Base-by-base conservation (phyloP, 2,888 invertebrate genomes). In the Cheilosia vernalis region DNA sequence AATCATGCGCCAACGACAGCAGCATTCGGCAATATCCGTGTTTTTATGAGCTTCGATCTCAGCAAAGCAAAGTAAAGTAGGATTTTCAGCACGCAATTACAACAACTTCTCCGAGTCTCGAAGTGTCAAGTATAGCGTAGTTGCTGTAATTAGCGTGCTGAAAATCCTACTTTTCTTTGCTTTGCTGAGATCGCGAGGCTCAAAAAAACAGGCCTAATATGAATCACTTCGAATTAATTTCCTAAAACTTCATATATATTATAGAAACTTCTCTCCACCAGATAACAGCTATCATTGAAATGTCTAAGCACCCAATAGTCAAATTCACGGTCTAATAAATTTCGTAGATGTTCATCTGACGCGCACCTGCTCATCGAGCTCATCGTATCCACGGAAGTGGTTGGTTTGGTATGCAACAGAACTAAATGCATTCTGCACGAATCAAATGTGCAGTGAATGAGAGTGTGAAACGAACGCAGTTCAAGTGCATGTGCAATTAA, bases 381-480 rank as follows among this genome's bases (percentile, higher is more conserved):
- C 78, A 83, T 60, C 69, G 51, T 49, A 69, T 60, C 77, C 76
- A 70, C 78, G 82, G 82, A 67, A 83, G 72, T 73, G 56, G 56
- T n/a, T 70, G 47, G 10, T 37, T 37, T 37, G 10, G 37, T 37
- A 30, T 60, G 44, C 51, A 70, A 40, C 24, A 40, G 64, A 17
- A 40, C 37, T 73, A 73, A 78, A 82, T 63, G 61, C 79, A 83
- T 63, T 66, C 33, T 72, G 42, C 61, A 73, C 63, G 55, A 63
- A 60, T 21, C 40, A 21, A 40, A 66, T 56, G 47, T 61, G 24
- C 61, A 27, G 72, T 47, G 66, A 83, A 83, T 79, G 83, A 51
- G 83, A 83, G 83, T 83, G 83, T 83, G 83, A 83, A 83, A 83
- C 79, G 73, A 79, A 79, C 73, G 73, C 79, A 73, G 67, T 83